Evolutionary conservation across 2,797 vertebrate species (phyloP).

Genomic region (Siniperca undulata): DNA sequence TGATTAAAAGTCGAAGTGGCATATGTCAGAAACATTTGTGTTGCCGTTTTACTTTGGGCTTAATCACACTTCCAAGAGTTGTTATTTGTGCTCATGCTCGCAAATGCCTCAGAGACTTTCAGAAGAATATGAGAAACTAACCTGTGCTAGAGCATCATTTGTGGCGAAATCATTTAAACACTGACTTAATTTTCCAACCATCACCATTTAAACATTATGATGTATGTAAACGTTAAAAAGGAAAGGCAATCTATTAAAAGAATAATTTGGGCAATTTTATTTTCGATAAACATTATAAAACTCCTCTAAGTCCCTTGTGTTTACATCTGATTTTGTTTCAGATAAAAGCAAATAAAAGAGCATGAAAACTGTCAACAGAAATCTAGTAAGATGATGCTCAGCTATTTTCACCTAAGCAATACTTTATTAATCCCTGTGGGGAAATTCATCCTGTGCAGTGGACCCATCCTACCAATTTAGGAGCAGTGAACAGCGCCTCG

Average conservation of each 20-base stretch:
- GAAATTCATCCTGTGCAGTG: constrained; percentile 31
- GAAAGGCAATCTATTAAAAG: constrained; percentile 1
- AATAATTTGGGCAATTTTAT: neutral
- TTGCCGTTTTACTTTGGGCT: constrained; percentile 29
- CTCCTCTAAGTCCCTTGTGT: neutral
- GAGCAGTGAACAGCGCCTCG: constrained; percentile 2
- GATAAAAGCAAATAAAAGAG: constrained; percentile 23
- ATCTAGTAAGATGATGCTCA: constrained; percentile 8
- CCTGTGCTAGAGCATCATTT: neutral
- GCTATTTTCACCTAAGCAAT: constrained; percentile 29
- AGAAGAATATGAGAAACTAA: constrained; percentile 19
- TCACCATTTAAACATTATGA: neutral
- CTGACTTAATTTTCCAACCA: neutral
- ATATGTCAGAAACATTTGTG: constrained; percentile 51
- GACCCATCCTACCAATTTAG: constrained; percentile 31
- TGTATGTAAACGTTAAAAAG: neutral
- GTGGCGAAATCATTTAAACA: neutral
- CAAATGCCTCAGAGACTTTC: constrained; percentile 27
- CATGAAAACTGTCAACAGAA: constrained; percentile 23
- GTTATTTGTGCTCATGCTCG: constrained; percentile 31
- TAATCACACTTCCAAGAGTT: constrained; percentile 49
- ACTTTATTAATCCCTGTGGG: constrained; percentile 25
- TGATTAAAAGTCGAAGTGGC: constrained; percentile 50
- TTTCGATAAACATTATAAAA: neutral
- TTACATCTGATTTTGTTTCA: constrained; percentile 17